These are phyloP conservation scores for Onychostoma macrolepis DNA, from an alignment of 2,113 vertebrate genomes.

Conservation along the genomic window DNA sequence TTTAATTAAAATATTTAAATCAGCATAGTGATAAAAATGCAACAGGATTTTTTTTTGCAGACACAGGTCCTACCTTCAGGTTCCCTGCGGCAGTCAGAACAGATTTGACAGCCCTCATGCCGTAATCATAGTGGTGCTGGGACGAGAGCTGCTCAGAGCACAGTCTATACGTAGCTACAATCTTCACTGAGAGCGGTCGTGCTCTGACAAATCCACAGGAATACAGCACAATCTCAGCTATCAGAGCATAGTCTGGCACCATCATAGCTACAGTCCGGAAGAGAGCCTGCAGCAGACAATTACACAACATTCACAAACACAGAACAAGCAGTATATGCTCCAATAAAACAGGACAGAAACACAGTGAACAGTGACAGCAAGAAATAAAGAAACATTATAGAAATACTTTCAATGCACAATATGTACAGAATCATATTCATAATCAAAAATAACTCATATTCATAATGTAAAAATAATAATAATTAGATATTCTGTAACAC, in stretches of 20 bases:
- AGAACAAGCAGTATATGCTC: background rate
- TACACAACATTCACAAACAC: conserved; percentile 3
- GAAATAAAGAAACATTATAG: background rate
- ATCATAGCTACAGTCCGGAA: conserved; percentile 94
- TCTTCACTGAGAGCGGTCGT: conserved; percentile 87
- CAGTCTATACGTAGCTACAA: conserved; percentile 94
- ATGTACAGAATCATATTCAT: background rate
- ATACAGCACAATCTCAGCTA: conserved; percentile 92
- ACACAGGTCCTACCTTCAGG: conserved; percentile 82
- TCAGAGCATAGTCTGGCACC: conserved; percentile 94
- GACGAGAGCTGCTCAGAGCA: conserved; percentile 98
- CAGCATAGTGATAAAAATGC: background rate
- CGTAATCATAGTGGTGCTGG: conserved; percentile 97
- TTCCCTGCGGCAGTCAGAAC: conserved; percentile 95
- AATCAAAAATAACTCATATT: background rate
- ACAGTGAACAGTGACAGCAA: background rate
- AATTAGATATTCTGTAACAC: background rate
- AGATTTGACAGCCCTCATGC: conserved; percentile 97
- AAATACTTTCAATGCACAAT: background rate
- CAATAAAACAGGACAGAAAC: background rate
- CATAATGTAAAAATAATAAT: background rate
- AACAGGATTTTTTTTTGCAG: background rate
- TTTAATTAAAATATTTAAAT: background rate
- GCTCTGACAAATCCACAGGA: conserved; percentile 90
- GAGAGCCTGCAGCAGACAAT: conserved; percentile 75